A percentile compares a stretch with the other conserved stretches of the same genome.
Conservation (phyloP, 2,888 invertebrate species). For the Sicus ferrugineus region DNA sequence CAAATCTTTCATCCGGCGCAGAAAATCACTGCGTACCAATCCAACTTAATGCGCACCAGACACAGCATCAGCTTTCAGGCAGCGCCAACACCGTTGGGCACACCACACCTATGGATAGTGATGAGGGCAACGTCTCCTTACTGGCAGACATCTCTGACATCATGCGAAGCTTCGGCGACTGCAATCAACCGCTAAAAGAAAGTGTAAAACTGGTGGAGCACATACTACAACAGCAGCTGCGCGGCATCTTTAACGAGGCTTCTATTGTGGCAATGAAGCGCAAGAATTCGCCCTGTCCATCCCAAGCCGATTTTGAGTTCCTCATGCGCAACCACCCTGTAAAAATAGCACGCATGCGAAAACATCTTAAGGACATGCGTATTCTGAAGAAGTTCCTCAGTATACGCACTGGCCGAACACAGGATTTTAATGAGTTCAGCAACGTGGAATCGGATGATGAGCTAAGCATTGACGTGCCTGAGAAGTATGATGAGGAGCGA, state of each 20-base stretch:
- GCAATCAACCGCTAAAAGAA: constrained; percentile 79
- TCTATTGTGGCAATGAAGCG: constrained; percentile 73
- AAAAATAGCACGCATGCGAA: constrained; percentile 78
- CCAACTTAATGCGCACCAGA: constrained; percentile 40
- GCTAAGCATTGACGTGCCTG: constrained; percentile 66
- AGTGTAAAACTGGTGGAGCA: constrained; percentile 86
- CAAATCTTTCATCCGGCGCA: constrained; percentile 38
- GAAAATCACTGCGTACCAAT: constrained; percentile 42
- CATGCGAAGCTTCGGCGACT: constrained; percentile 95
- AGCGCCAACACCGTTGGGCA: constrained; percentile 17
- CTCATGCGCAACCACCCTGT: constrained; percentile 82
- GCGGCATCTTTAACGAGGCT: constrained; percentile 79
- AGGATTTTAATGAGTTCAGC: constrained; percentile 60
- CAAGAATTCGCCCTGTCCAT: constrained; percentile 69
- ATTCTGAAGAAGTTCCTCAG: constrained; percentile 58
- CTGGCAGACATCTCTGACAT: constrained; percentile 78
- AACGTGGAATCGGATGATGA: constrained; percentile 68
- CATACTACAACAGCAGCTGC: constrained; percentile 82
- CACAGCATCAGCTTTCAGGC: constrained; percentile 37
- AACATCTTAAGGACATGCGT: constrained; percentile 73
- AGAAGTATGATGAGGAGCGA: constrained; percentile 62
- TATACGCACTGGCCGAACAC: constrained; percentile 58
- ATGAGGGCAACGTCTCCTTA: constrained; percentile 49
- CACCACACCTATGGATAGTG: constrained; percentile 8
- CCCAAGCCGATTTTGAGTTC: constrained; percentile 77